Percentiles rank a stretch among this genome's conserved stretches.
Evolutionary conservation across 2,888 invertebrate species (phyloP).

Genomic region (Caradrina kadenii): DNA sequence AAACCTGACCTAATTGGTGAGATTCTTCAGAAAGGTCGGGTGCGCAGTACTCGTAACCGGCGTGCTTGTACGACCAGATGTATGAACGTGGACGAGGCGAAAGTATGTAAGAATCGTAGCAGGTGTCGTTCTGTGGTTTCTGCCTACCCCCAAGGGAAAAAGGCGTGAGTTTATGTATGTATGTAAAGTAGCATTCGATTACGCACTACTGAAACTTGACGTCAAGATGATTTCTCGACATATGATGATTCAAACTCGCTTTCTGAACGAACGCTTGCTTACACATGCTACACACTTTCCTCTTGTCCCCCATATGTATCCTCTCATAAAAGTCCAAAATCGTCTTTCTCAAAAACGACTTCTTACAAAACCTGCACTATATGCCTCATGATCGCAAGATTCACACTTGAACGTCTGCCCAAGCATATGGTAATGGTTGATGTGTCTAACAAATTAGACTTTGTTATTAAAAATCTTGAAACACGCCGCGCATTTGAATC

Average conservation of each 20-base stretch:
- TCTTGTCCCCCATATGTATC: conserved; percentile 84
- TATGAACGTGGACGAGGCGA: no score
- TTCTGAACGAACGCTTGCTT: conserved; percentile 86
- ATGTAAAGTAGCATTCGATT: no score
- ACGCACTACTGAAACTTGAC: conserved; percentile 78
- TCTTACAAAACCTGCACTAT: conserved; percentile 82
- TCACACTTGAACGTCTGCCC: conserved; percentile 79
- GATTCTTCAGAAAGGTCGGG: no score
- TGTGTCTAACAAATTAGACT: conserved; percentile 73
- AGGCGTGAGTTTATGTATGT: no score
- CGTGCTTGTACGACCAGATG: no score
- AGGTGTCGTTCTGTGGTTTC: no score
- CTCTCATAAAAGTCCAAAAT: conserved; percentile 80
- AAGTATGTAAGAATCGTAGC: no score
- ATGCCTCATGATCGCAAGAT: conserved; percentile 80
- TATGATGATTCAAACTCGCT: conserved; percentile 85
- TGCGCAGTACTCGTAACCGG: no score
- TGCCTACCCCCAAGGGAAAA: no score
- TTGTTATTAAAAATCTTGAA: conserved; percentile 76
- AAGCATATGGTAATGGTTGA: conserved; percentile 80
- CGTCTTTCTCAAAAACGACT: conserved; percentile 82
- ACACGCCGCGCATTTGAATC: conserved; percentile 81
- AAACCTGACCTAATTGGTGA: no score
- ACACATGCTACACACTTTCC: conserved; percentile 81
- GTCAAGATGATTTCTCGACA: conserved; percentile 84